Evolutionary conservation across 2,797 vertebrate genomes (phyloP).

Genomic region (Takifugu rubripes): DNA sequence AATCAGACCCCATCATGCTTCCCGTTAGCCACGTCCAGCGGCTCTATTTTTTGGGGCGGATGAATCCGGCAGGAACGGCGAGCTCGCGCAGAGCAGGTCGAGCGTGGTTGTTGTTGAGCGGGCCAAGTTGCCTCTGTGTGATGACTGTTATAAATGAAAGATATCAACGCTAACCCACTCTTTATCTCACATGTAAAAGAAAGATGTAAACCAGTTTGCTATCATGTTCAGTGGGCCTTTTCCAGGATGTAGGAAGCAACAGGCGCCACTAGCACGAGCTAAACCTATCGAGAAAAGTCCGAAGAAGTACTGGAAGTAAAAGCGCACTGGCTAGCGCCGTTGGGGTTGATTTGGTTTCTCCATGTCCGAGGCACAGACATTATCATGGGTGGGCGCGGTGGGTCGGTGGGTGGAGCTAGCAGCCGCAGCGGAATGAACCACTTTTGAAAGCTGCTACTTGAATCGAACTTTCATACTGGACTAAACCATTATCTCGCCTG

Average conservation of each 20-base stretch:
- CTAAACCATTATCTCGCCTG: constrained; percentile 24
- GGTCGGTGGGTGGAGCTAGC: constrained; percentile 1
- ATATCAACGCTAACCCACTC: constrained; percentile 20
- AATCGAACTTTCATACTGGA: constrained; percentile 48
- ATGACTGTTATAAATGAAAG: constrained; percentile 49
- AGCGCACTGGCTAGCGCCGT: constrained; percentile 27
- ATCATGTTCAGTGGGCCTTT: constrained; percentile 33
- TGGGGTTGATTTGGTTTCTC: constrained; percentile 38
- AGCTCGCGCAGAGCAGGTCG: constrained; percentile 18
- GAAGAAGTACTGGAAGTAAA: constrained; percentile 32
- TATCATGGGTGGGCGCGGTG: constrained; percentile 54
- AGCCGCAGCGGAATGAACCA: constrained; percentile 27
- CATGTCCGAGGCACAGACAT: constrained; percentile 75
- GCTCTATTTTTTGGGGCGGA: constrained; percentile 14
- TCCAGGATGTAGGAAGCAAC: constrained; percentile 57
- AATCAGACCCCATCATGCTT: constrained; percentile 13
- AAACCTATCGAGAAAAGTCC: constrained; percentile 34
- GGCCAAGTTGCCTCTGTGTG: constrained; percentile 34
- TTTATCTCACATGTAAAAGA: constrained; percentile 59
- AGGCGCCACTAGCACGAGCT: background rate
- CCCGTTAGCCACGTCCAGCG: constrained; percentile 1
- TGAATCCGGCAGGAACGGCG: constrained; percentile 17
- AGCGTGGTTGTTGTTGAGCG: constrained; percentile 35
- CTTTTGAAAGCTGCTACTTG: constrained; percentile 48
- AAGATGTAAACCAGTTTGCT: constrained; percentile 44